A percentile compares a stretch with the other conserved stretches of the same genome.
Conservation (phyloP, 1,140 invertebrate genomes). For the Trinorchestia longiramus region DNA sequence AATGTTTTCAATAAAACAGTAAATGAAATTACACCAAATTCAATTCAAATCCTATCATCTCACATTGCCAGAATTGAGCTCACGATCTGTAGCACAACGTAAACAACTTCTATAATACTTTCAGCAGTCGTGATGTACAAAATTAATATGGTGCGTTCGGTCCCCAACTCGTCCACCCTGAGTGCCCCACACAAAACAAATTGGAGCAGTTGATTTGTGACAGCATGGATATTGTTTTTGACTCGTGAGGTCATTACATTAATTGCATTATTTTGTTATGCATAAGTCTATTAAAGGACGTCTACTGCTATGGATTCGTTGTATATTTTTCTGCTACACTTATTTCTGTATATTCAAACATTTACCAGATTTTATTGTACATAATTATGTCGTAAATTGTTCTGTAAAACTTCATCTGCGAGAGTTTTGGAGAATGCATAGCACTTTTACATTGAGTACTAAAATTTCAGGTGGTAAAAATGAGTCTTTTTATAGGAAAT, state of each 20-base stretch:
- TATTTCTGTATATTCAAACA: background rate
- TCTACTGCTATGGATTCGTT: background rate
- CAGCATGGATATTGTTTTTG: background rate
- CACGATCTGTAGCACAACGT: background rate
- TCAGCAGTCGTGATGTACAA: background rate
- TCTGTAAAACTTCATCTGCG: background rate
- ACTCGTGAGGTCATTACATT: background rate
- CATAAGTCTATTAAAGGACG: background rate
- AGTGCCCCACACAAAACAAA: background rate
- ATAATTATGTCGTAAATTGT: background rate
- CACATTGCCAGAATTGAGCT: background rate
- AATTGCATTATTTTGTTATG: background rate
- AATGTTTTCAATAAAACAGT: background rate
- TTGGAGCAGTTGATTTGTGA: background rate
- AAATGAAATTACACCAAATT: background rate
- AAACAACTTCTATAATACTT: background rate
- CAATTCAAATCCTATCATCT: background rate
- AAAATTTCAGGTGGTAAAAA: background rate
- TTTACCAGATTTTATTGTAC: background rate
- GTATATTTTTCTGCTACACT: background rate
- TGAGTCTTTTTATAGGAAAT: background rate
- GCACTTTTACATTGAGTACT: background rate
- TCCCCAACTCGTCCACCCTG: background rate
- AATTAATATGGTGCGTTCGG: background rate
- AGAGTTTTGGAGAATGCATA: background rate